A percentile compares a stretch with the other conserved stretches of the same genome.
These are phyloP conservation scores for Parazoanthus atlanticus DNA, from an alignment of 92 coral and sea anemone genomes.

Conservation along the genomic window DNA sequence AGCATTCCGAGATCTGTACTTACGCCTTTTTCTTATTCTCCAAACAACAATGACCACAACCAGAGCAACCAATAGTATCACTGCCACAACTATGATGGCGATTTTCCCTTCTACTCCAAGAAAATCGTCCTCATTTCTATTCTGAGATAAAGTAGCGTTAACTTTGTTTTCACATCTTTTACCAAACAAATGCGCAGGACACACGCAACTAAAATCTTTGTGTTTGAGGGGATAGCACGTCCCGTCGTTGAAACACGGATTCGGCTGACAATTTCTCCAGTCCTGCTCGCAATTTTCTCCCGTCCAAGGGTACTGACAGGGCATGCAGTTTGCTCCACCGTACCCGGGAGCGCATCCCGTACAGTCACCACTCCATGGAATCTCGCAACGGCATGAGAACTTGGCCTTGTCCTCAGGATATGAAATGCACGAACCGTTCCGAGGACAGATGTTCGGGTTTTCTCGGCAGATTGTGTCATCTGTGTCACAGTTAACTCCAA, in stretches of 20 bases:
- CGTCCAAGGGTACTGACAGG: slow-evolving; percentile 73
- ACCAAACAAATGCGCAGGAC: slow-evolving; percentile 52
- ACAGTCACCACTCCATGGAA: slow-evolving; percentile 77
- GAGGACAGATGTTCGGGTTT: slow-evolving; percentile 63
- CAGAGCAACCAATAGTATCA: slow-evolving; percentile 46
- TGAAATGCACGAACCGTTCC: slow-evolving; percentile 74
- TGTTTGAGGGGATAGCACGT: slow-evolving; percentile 69
- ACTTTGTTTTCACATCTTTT: slow-evolving; percentile 45
- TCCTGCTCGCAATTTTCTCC: slow-evolving; percentile 73
- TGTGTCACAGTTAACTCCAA: slow-evolving; percentile 79
- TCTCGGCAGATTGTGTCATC: slow-evolving; percentile 69
- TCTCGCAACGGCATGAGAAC: slow-evolving; percentile 66
- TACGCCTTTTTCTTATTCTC: slow-evolving; percentile 53
- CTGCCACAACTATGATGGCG: slow-evolving; percentile 50
- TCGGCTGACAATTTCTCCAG: slow-evolving; percentile 72
- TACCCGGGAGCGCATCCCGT: slow-evolving; percentile 75
- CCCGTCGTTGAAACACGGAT: slow-evolving; percentile 69
- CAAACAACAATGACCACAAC: slow-evolving; percentile 47
- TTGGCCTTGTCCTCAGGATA: slow-evolving; percentile 58
- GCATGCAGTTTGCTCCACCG: slow-evolving; percentile 63
- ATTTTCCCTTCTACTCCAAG: slow-evolving; percentile 53
- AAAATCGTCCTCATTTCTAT: slow-evolving; percentile 24
- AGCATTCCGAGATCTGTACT: slow-evolving; percentile 60
- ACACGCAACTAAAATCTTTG: slow-evolving; percentile 65
- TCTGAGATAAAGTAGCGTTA: not conserved